A percentile compares a stretch with the other conserved stretches of the same genome.
Conservation (phyloP, 2,797 vertebrate genomes). For the Urosaurus nigricauda region DNA sequence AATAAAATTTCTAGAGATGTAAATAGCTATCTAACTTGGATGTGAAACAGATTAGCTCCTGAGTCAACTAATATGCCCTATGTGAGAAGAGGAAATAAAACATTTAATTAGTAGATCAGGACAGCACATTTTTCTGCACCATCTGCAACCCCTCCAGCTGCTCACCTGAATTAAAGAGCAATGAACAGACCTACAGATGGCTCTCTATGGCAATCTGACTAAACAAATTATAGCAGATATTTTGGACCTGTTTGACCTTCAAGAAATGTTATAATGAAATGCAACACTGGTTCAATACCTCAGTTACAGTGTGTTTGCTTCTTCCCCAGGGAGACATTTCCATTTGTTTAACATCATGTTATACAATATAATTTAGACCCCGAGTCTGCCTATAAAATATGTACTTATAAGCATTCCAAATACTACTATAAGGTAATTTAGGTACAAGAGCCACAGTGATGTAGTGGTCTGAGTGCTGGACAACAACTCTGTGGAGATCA, state of each 20-base stretch:
- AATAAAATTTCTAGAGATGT: background rate
- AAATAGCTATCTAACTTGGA: constrained; percentile 13
- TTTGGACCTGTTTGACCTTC: constrained; percentile 82
- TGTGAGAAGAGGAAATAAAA: constrained; percentile 33
- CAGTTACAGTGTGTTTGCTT: constrained; percentile 7
- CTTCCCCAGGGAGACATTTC: background rate
- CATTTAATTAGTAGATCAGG: constrained; percentile 37
- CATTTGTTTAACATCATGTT: background rate
- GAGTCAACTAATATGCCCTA: background rate
- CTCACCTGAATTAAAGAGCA: constrained; percentile 78
- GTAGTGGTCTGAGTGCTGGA: too few species aligned
- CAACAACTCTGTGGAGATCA: too few species aligned
- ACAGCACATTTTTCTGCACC: constrained; percentile 65
- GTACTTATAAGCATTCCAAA: background rate
- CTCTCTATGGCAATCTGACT: constrained; percentile 81
- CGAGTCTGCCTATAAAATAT: background rate
- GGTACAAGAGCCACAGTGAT: too few species aligned
- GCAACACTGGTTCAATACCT: background rate
- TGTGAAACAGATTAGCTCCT: background rate
- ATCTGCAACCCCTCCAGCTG: constrained; percentile 85
- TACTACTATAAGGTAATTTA: too few species aligned
- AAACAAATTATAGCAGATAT: constrained; percentile 82
- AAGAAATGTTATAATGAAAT: constrained; percentile 37
- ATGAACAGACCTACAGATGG: constrained; percentile 78
- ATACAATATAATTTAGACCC: background rate